phyloP scores from a whole-genome alignment of 2,888 invertebrate genomes.

The Agrotis segetum region DNA sequence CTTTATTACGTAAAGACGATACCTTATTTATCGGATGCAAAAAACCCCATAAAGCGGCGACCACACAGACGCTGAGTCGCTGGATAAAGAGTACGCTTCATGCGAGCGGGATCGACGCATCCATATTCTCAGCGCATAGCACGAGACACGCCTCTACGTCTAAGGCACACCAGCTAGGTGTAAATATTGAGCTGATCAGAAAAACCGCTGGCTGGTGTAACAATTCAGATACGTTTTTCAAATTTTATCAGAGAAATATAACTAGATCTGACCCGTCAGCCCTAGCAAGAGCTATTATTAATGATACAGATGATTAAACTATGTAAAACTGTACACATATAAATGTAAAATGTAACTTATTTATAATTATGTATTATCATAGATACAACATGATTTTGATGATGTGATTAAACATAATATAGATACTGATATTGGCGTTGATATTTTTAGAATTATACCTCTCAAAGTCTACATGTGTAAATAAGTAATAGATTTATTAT shows the following conservation, averaged over 20 bases:
- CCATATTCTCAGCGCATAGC: background rate
- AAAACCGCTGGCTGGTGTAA: background rate
- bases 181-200: background rate
- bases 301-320: background rate
- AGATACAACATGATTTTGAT: background rate
- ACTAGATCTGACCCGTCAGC: background rate
- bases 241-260: background rate
- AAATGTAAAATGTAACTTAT: background rate
- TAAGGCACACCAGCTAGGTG: background rate
- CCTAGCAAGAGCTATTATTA: background rate
- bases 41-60: too few species aligned
- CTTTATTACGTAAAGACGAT: background rate
- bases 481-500: slow-evolving; percentile 1
- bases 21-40: background rate
- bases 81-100: too few species aligned
- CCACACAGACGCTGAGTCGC: too few species aligned
- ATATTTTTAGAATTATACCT: background rate
- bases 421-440: background rate
- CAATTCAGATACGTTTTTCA: slow-evolving; percentile 1
- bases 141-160: background rate
- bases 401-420: slow-evolving; percentile 1
- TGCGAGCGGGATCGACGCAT: too few species aligned
- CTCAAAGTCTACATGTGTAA: slow-evolving; percentile 1
- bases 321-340: background rate
- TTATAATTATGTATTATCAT: background rate